Percentiles rank a stretch among this genome's conserved stretches.
Evolutionary conservation across 2,888 invertebrate genomes (phyloP).

Genomic region (Drosophila paranaensis): DNA sequence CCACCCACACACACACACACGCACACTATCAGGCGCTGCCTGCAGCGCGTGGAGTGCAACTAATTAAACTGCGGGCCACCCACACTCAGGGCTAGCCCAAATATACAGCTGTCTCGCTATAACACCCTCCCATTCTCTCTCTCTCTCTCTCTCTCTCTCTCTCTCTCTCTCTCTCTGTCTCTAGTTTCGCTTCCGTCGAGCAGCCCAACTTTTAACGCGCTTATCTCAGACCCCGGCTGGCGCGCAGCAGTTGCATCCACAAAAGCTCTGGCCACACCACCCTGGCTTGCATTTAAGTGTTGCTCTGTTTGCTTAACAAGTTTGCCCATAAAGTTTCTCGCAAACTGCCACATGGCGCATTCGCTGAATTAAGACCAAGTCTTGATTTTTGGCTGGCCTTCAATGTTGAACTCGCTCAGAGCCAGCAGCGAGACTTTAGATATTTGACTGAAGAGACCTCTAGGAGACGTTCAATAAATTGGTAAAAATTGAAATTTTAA

Average conservation of each 20-base stretch:
- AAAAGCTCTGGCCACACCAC: background rate
- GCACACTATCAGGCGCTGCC: conserved; percentile 2
- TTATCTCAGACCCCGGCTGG: conserved; percentile 50
- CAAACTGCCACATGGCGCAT: conserved; percentile 45
- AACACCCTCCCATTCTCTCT: background rate
- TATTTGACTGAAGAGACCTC: background rate
- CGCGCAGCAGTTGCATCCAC: conserved; percentile 23
- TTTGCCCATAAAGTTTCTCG: conserved; percentile 66
- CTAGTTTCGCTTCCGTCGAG: conserved; percentile 18
- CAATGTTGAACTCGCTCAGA: background rate
- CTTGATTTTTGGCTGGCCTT: conserved; percentile 20
- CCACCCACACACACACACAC: background rate
- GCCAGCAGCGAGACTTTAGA: background rate
- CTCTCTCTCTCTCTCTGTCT: background rate
- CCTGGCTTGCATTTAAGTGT: conserved; percentile 36
- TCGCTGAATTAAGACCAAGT: conserved; percentile 24
- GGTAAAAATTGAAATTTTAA: no score
- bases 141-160: background rate
- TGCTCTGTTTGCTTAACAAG: conserved; percentile 72
- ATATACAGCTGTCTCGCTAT: background rate
- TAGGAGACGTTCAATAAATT: background rate
- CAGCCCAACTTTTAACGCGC: conserved; percentile 67
- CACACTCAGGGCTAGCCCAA: conserved; percentile 18
- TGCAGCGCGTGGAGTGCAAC: conserved; percentile 56
- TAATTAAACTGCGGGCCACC: conserved; percentile 64